Percentiles rank a stretch among this genome's conserved stretches.
Evolutionary conservation across 92 coral and sea anemone species (phyloP).

Genomic region (Porites rus): DNA sequence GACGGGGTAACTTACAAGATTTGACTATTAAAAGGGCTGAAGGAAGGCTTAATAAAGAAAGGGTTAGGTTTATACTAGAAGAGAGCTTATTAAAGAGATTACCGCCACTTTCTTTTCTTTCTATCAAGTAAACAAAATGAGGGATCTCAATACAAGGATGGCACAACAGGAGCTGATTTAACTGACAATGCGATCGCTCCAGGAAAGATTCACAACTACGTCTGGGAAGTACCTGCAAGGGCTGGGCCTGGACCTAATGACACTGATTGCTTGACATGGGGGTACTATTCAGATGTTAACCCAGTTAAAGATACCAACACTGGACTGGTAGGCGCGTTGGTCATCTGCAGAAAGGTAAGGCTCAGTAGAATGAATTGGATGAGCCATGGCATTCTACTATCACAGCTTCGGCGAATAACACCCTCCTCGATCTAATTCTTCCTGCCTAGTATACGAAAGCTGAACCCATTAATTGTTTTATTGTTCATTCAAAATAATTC

Average conservation of each 20-base stretch:
- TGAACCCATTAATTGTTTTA: no score
- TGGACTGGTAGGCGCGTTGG: slow-evolving; percentile 86
- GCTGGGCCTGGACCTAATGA: slow-evolving; percentile 84
- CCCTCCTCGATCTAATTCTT: no score
- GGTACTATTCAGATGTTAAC: slow-evolving; percentile 86
- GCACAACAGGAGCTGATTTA: slow-evolving; percentile 55
- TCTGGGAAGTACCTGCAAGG: slow-evolving; percentile 87
- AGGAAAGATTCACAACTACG: slow-evolving; percentile 75
- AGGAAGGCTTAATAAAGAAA: no score
- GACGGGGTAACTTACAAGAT: no score
- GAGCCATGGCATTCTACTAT: no score
- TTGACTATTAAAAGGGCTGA: no score
- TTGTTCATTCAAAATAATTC: no score
- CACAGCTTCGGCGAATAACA: no score
- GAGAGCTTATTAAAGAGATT: no score
- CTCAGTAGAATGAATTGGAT: neutral
- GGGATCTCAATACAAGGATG: slow-evolving; percentile 87
- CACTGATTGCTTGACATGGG: slow-evolving; percentile 88
- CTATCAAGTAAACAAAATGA: slow-evolving; percentile 75
- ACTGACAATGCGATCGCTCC: slow-evolving; percentile 78
- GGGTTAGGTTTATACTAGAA: no score
- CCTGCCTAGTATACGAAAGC: no score
- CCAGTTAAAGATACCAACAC: slow-evolving; percentile 85
- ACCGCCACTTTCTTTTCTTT: no score
- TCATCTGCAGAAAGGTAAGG: slow-evolving; percentile 80